phyloP scores from a whole-genome alignment of 2,113 vertebrate genomes.

The Seriola aureovittata region DNA sequence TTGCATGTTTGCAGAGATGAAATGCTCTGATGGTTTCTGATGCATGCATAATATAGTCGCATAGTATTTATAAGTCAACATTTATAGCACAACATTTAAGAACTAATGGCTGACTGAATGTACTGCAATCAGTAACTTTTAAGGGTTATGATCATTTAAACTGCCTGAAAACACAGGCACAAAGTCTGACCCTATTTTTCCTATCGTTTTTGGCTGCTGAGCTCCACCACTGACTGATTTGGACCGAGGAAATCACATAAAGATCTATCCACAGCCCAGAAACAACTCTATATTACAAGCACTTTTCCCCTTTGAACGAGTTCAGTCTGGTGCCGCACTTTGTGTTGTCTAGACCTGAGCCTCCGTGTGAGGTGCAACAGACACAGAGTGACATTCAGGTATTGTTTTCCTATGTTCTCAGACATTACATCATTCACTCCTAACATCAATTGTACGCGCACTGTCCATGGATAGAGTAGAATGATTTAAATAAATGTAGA shows the following conservation, averaged over 20 bases:
- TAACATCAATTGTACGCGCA: conserved; percentile 41
- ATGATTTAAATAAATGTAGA: conserved; percentile 39
- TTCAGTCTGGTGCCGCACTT: conserved; percentile 43
- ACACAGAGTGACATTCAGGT: conserved; percentile 54
- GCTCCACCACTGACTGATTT: conserved; percentile 17
- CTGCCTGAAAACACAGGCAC: neutral
- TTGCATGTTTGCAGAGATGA: conserved; percentile 16
- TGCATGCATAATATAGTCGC: neutral
- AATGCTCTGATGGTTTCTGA: conserved; percentile 6
- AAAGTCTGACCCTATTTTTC: conserved; percentile 14
- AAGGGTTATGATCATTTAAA: neutral
- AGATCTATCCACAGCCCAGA: conserved; percentile 21
- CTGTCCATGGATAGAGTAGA: conserved; percentile 24
- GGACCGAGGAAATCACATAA: conserved; percentile 21
- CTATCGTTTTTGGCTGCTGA: conserved; percentile 7
- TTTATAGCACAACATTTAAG: neutral
- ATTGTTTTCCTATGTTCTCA: conserved; percentile 67
- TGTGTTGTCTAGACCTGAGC: conserved; percentile 49
- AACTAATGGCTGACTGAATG: conserved; percentile 5
- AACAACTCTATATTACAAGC: conserved; percentile 20
- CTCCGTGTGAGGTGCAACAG: conserved; percentile 19
- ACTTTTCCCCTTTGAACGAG: conserved; percentile 48
- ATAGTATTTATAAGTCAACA: neutral
- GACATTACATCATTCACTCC: conserved; percentile 68
- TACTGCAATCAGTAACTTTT: neutral